Base-by-base conservation (phyloP, 2,113 vertebrate species). In the Herpetotheres cachinnans region DNA sequence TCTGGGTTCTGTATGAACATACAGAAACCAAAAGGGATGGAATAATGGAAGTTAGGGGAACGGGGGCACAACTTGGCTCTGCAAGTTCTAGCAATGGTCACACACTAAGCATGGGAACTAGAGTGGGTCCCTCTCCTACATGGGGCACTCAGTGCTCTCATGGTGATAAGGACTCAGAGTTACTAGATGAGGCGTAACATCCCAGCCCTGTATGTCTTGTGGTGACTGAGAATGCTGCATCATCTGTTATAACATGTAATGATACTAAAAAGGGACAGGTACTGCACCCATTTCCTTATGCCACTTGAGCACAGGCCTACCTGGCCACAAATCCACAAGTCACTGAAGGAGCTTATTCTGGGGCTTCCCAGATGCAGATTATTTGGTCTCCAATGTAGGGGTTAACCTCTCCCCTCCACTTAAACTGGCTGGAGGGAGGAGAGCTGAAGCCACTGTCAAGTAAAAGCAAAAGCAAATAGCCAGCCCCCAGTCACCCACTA, bases 11-110 rank as follows among this genome's bases (percentile, higher is more conserved):
- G 2, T 73, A 44, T n/a, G 36, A 73, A 40, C 2, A 44, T 19
- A 36, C 56, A 55, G 32, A 72, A 88, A 11, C 8, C 40, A 44
- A 54, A 69, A 65, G 4, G 1, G 3, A 3, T 70, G 9, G 25
- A 77, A 73, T 17, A 77, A 80, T 36, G 11, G 49, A 87, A 80
- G 10, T 14, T 14, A 69, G 8, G 7, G 8, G 25, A 71, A 38
- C 0, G 9, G 2, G 9, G 9, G 2, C 42, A 87, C 5, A 46
- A 22, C 13, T 27, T 9, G 36, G 2, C 14, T 69, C 3, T 16
- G 9, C 11, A 59, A 24, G 22, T 78, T 74, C 50, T 84, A 65
- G 6, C 63, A 88, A 5, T 27, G 13, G 11, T 67, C 7, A 14
- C 34, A 69, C 11, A 15, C 2, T 22, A 1, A 65, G 13, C 34